Evolutionary conservation across 64 coral and sea anemone species (phyloP).

Genomic region (Anthopleura sola): DNA sequence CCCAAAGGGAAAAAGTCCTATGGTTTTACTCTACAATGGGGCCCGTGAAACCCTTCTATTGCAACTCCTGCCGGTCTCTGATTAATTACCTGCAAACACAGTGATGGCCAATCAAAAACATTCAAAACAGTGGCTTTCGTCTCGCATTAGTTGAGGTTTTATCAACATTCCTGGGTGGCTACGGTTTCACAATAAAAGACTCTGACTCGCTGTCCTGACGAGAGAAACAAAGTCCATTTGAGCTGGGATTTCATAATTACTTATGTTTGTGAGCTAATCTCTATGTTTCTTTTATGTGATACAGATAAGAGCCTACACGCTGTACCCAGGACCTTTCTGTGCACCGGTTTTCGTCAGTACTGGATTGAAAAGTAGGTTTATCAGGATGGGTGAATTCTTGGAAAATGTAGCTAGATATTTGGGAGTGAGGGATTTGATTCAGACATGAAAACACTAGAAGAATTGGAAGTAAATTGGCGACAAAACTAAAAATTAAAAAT

Average conservation of each 20-base stretch:
- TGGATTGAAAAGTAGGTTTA: slow-evolving; percentile 24
- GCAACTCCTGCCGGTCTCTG: no score
- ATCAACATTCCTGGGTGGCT: not conserved
- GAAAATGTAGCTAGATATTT: no score
- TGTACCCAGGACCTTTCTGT: slow-evolving; percentile 16
- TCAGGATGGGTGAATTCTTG: not conserved
- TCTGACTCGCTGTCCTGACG: not conserved
- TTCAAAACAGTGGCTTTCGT: no score
- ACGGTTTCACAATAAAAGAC: not conserved
- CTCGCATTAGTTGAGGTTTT: no score
- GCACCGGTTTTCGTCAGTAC: not conserved
- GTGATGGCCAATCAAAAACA: no score
- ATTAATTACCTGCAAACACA: no score
- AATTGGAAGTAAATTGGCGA: not conserved
- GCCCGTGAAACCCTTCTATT: no score
- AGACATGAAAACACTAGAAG: not conserved
- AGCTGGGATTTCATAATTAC: not conserved
- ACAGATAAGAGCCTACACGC: slow-evolving; percentile 20
- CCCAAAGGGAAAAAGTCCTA: no score
- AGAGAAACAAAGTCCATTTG: not conserved
- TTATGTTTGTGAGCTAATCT: not conserved
- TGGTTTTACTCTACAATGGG: no score
- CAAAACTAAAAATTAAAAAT: no score
- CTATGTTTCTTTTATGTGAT: not conserved
- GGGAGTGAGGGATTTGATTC: not conserved